Evolutionary conservation across 2,797 vertebrate genomes (phyloP), one percentile per base, ranked within the genome.

Genomic region (Lycodopsis pacificus): DNA sequence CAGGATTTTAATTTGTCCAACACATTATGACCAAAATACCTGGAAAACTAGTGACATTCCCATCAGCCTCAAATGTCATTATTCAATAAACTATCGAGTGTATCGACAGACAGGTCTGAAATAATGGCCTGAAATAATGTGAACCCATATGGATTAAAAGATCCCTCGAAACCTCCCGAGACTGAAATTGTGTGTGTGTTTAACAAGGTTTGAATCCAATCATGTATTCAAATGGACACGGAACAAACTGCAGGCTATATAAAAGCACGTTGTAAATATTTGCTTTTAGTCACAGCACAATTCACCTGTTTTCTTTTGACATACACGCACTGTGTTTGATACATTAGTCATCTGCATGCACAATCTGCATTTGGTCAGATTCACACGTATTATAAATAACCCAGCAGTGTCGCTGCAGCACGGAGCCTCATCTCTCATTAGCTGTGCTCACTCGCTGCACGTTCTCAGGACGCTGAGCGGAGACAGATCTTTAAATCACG

Each of bases 331-430:
- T 88, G 81, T 89, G 83, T 86, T 91, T 87, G 86, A 91, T 85
- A 83, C 80, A 81, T 92, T 91, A 91, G 84, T 92, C 91, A 91
- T 94, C 88, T 91, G 85, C 85, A 90, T 94, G 92, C 90, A 93
- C 91, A 93, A 94, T 94, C 90, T 93, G 89, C 88, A 92, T 93
- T 92, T 90, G 89, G 91, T 94, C 88, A 94, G 82, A 93, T 94
- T 92, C 92, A 93, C 93, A 91, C 82, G 76, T 82, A 90, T 93
- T 91, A 93, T 91, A 94, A 92, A 93, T 93, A 94, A 92, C 88
- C 88, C 89, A 54, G 86, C 61, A 86, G 87, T 80, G 75, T 83
- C 79, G 63, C 56, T 73, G 84, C 86, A 67, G 84, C 87, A 78
- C 54, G 44, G 77, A 81, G 90, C 74, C 66, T 76, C 25, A 1